These are phyloP conservation scores for Osedax frankpressi DNA, from an alignment of 2,888 invertebrate genomes.

Conservation along the genomic window DNA sequence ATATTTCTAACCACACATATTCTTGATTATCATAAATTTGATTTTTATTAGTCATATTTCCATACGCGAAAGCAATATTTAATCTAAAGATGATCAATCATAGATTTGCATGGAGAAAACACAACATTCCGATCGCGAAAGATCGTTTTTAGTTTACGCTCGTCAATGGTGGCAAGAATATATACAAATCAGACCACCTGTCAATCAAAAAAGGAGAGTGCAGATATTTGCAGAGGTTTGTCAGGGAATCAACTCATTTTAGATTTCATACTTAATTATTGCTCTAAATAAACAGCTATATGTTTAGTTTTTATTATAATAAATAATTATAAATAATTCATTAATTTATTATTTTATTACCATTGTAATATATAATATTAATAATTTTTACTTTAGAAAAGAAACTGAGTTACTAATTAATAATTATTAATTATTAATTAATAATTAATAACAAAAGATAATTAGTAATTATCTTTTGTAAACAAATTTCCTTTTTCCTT, in stretches of 20 bases:
- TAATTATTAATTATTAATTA: too few relatives aligned
- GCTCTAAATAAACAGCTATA: neutral
- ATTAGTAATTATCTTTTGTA: too few relatives aligned
- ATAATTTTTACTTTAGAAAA: too few relatives aligned
- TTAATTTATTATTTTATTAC: neutral
- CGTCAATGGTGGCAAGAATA: slow-evolving; percentile 48
- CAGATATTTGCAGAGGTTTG: slow-evolving; percentile 47
- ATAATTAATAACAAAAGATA: too few relatives aligned
- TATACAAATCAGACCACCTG: slow-evolving; percentile 37
- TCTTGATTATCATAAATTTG: too few relatives aligned
- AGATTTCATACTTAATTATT: neutral
- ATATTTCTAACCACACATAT: too few relatives aligned
- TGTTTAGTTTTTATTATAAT: neutral
- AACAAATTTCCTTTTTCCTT: too few relatives aligned
- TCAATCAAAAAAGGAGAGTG: slow-evolving; percentile 39
- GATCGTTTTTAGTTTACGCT: slow-evolving; percentile 46
- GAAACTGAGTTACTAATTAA: too few relatives aligned
- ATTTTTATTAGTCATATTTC: too few relatives aligned
- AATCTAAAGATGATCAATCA: too few relatives aligned
- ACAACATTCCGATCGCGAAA: slow-evolving; percentile 41
- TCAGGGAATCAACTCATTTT: neutral
- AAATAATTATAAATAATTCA: neutral
- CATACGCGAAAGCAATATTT: too few relatives aligned
- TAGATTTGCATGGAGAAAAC: slow-evolving; percentile 39
- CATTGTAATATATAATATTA: neutral